Conservation (phyloP, 2,113 vertebrate species). For the Macrotus californicus region DNA sequence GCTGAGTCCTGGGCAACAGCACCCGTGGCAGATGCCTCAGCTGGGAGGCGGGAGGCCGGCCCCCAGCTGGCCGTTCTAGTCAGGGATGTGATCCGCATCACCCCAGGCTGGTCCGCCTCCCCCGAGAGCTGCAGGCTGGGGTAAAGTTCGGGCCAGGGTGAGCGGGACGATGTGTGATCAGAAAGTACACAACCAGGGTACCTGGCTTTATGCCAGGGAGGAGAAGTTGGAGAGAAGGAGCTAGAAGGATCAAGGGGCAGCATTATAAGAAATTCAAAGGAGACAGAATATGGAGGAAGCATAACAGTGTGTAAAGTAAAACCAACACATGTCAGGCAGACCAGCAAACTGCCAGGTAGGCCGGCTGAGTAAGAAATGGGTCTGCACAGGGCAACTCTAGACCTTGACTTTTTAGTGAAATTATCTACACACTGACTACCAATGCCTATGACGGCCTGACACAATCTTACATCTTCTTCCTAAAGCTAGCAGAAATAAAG, state of each 20-base stretch:
- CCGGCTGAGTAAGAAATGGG: neutral
- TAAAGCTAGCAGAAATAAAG: neutral
- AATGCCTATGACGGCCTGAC: neutral
- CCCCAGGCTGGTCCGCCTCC: neutral
- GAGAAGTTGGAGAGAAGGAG: neutral
- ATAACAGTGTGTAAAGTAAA: neutral
- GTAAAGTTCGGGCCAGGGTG: neutral
- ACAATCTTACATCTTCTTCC: neutral
- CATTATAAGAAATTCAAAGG: neutral
- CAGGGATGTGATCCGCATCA: no score
- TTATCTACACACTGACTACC: neutral
- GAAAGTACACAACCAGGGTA: neutral
- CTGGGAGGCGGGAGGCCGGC: neutral
- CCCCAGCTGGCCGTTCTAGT: neutral
- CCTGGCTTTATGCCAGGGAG: neutral
- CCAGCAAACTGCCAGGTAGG: neutral
- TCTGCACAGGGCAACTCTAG: neutral
- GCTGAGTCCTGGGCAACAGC: neutral
- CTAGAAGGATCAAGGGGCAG: neutral
- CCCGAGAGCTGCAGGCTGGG: neutral
- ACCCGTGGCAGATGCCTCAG: rapidly evolving
- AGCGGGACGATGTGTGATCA: neutral
- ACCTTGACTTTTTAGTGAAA: constrained; percentile 10
- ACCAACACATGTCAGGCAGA: neutral
- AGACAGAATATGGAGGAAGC: neutral